These are phyloP conservation scores for Acestrorhynchus altus DNA, from an alignment of 2,797 vertebrate genomes.

Conservation along the genomic window DNA sequence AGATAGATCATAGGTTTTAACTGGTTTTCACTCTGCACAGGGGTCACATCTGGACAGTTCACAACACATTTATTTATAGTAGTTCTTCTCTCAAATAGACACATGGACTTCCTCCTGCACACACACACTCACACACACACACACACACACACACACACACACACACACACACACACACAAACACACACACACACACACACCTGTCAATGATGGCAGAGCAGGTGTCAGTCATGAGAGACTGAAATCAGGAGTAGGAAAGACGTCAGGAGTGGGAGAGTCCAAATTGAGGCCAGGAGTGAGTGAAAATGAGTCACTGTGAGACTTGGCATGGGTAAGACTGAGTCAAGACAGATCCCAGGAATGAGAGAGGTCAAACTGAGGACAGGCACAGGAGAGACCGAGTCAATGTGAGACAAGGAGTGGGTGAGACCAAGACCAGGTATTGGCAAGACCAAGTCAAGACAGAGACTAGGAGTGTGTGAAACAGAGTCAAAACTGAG, in stretches of 20 bases:
- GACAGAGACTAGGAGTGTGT: too few relatives aligned
- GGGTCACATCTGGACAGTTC: not conserved
- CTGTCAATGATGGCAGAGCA: slow-evolving; percentile 62
- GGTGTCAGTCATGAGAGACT: slow-evolving; percentile 72
- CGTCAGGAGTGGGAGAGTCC: slow-evolving; percentile 50
- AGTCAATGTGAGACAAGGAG: too few relatives aligned
- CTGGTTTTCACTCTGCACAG: too few relatives aligned
- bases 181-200: slow-evolving; percentile 25
- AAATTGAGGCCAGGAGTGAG: slow-evolving; percentile 27
- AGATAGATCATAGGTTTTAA: too few relatives aligned
- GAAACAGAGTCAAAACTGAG: too few relatives aligned
- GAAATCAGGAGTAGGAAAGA: slow-evolving; percentile 24
- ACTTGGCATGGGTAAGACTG: too few relatives aligned
- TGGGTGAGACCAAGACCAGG: too few relatives aligned
- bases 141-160: slow-evolving; percentile 20
- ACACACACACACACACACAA: slow-evolving; percentile 29
- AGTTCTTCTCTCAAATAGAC: not conserved
- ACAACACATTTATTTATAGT: not conserved
- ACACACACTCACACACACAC: slow-evolving; percentile 20
- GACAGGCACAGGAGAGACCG: too few relatives aligned
- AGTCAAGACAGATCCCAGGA: too few relatives aligned
- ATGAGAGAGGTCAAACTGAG: too few relatives aligned
- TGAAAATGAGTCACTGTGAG: not conserved
- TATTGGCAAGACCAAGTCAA: too few relatives aligned
- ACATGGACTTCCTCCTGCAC: not conserved